phyloP scores from a whole-genome alignment of 1,140 invertebrate genomes.

The Teleopsis dalmanni region DNA sequence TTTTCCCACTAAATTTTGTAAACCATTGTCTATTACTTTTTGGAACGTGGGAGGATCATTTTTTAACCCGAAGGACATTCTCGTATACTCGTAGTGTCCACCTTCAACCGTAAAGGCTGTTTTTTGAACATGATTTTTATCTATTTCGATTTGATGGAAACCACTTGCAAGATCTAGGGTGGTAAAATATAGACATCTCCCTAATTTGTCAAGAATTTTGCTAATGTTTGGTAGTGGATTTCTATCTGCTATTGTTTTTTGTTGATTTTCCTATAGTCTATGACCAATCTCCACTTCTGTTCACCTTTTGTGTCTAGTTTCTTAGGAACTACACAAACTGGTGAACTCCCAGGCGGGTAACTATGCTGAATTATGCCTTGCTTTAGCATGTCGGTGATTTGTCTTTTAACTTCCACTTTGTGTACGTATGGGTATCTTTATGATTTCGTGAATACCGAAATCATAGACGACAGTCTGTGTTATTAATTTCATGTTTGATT shows the following conservation, averaged over 20 bases:
- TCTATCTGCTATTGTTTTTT: background rate
- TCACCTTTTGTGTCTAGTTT: background rate
- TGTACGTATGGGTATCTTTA: background rate
- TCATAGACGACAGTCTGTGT: background rate
- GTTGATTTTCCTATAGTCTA: background rate
- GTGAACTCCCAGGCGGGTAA: background rate
- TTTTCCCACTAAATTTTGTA: no score
- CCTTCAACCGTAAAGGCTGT: background rate
- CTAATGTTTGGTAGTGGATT: background rate
- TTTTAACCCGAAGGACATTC: slow-evolving; percentile 15
- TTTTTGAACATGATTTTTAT: background rate
- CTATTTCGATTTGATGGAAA: background rate
- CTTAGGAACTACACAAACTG: background rate
- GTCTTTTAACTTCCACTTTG: no score
- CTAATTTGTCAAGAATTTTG: background rate
- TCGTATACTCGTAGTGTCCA: slow-evolving; percentile 8
- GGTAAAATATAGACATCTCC: background rate
- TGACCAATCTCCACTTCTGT: background rate
- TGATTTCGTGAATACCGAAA: background rate
- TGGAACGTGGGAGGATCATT: slow-evolving; percentile 8
- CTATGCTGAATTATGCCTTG: background rate
- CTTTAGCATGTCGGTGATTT: no score
- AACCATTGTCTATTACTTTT: slow-evolving; percentile 5
- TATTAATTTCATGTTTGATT: background rate
- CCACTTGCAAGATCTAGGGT: background rate